Evolutionary conservation across 2,797 vertebrate genomes (phyloP), one percentile per base, ranked within the genome.

Genomic region (Anabas testudineus): DNA sequence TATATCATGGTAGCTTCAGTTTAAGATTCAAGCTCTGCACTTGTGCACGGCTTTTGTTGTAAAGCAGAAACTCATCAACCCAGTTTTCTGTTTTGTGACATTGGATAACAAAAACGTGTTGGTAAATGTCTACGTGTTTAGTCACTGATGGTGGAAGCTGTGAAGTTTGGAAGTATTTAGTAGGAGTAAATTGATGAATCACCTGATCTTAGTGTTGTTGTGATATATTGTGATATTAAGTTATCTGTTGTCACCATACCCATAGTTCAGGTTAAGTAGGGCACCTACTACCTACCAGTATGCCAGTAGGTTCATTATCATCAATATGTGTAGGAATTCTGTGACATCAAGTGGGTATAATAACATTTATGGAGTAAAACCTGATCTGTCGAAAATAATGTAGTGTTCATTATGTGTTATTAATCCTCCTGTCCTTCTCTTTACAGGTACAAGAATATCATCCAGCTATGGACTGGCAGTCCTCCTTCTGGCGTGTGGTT

Each of bases 391-490:
- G n/a, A n/a, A n/a, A n/a, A n/a, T 10, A 15, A 24, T 41, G 8
- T 42, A 1, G 7, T 16, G 2, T 22, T 13, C 3, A 26, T 71
- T 26, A 75, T 53, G 10, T 59, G 15, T 58, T 63, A 41, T 16
- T 68, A 28, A 75, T 47, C 6, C 7, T 48, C 87, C 94, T 81
- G 92, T 91, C 93, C 91, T 94, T 96, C 88, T 95, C 66, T 94
- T 88, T 90, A 84, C 95, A 98, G 97, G 97, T 95, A 95, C 95
- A 88, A 97, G 95, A 94, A 97, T 95, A 96, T 94, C 95, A 91
- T 94, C 92, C 93, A 95, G 95, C 95, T 94, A 91, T 91, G 96
- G 95, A 94, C 95, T 96, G 93, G 94, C 95, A 89, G 90, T 96
- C 93, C 95, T 98, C 88, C 94, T 97, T 83, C 95, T 98, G 94